Base-by-base conservation (phyloP, 2,797 vertebrate genomes). In the Sebastes aleutianus region DNA sequence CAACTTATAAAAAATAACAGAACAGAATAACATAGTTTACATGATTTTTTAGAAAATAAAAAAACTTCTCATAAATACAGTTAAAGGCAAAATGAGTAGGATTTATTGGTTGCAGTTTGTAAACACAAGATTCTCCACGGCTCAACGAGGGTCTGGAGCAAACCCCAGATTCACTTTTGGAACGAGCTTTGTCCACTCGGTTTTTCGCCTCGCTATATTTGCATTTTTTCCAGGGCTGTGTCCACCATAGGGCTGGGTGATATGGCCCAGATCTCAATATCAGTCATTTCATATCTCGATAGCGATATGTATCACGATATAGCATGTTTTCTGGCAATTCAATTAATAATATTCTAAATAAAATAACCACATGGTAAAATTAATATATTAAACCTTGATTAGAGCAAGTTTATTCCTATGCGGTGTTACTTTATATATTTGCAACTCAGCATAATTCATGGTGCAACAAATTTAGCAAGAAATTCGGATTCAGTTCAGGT, bases 381-480 rank as follows among this genome's bases (percentile, higher is more conserved):
- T 1, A 56, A 63, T 12, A 4, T 20, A 34, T 66, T 39, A 64
- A 10, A 20, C 14, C 5, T 63, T 39, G 5, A 34, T 68, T 8
- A 65, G 8, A 57, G 62, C 22, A 67, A 26, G 57, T 73, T 58
- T 65, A 63, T 57, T 64, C 12, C 5, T 8, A 53, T 65, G 62
- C 57, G 4, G 18, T 64, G 34, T 76, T 58, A 54, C 57, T 31
- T 29, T 6, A 31, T 31, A 26, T 69, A 54, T 88, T 85, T 73
- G 14, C 26, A 77, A 26, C 43, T 78, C 29, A 65, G n/a, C 10
- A 73, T 80, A 74, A 85, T 79, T 82, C 36, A 71, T 8, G 65
- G 64, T 76, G 67, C 66, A 79, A 76, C 65, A 80, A 84, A 87
- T 81, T 70, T 59, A 18, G 71, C 75, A 76, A 85, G 53, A 78